Evolutionary conservation across 2,888 invertebrate species (phyloP), one percentile per base, ranked within the genome.

Genomic region (Lumbricus terrestris): DNA sequence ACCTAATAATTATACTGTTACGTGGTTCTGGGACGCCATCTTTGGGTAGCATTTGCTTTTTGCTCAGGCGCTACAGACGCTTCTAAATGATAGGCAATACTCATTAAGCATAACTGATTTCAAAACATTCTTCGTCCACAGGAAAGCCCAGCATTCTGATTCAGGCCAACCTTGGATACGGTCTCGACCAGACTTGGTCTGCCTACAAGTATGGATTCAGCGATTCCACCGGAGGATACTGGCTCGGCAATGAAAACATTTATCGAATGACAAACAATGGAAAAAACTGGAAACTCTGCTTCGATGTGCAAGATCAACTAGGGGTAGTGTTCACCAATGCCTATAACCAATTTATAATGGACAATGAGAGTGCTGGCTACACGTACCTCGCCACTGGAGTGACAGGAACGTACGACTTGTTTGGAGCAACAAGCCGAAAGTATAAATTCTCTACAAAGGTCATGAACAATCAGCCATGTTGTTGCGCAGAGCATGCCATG

Each of bases 121-220:
- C 20, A n/a, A 47, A 11, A 1, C 8, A 23, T n/a, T 69, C 8
- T n/a, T 69, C n/a, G 69, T n/a, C n/a, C 6, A 69, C 69, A 69
- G 69, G 69, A 69, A 69, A 29, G 29, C 69, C 69, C 69, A 69
- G 13, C 69, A 69, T 69, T 69, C 69, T 69, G 69, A 11, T n/a
- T 29, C 85, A 85, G 85, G 85, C 37, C 11, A 85, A 85, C 35
- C 34, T 5, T 35, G 85, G 85, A 20, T 85, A n/a, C 16, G 85
- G 85, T 35, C n/a, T 85, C 35, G 85, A 85, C 35, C 85, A 85
- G 85, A 4, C 35, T 1, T 85, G 37, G 34, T 33, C 37, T 20
- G 85, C 85, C 85, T 85, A 85, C 85, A 85, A 37, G 15, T 34
- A 85, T 33, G 85, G 85, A 8, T 85, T 85, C 85, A 85, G 85